These are phyloP conservation scores for Alosa alosa DNA, from an alignment of 2,113 vertebrate species.

Conservation along the genomic window DNA sequence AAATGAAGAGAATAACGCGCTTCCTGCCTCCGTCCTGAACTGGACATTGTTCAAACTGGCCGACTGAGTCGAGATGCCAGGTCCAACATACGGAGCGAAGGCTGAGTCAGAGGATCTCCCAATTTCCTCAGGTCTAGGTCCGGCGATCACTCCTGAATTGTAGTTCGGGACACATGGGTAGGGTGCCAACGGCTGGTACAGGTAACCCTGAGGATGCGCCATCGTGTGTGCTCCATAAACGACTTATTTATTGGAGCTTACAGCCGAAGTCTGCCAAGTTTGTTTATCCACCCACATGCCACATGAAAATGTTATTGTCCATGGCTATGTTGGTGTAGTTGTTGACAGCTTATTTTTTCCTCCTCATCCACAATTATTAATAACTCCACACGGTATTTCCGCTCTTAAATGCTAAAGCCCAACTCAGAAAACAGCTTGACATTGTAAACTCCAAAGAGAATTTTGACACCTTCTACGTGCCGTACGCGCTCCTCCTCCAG, in stretches of 20 bases:
- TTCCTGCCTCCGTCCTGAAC: constrained; percentile 82
- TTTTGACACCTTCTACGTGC: neutral
- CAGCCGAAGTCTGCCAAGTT: neutral
- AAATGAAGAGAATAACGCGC: constrained; percentile 82
- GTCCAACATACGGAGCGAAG: constrained; percentile 90
- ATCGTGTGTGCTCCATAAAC: constrained; percentile 73
- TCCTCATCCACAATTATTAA: neutral
- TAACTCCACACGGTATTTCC: neutral
- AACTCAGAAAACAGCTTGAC: constrained; percentile 39
- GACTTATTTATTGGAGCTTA: constrained; percentile 8
- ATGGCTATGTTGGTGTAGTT: neutral
- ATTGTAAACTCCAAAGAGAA: constrained; percentile 31
- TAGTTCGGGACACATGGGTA: constrained; percentile 83
- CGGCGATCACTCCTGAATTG: constrained; percentile 82
- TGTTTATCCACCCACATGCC: neutral
- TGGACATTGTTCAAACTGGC: constrained; percentile 85
- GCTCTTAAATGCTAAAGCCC: neutral
- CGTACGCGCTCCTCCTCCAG: neutral
- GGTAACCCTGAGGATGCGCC: constrained; percentile 93
- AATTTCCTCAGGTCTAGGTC: constrained; percentile 86
- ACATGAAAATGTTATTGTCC: neutral
- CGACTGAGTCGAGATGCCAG: constrained; percentile 80
- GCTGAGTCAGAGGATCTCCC: constrained; percentile 88
- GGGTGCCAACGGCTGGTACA: constrained; percentile 90
- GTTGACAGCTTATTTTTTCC: neutral